These are phyloP conservation scores for Columbina picui DNA, from an alignment of 2,113 vertebrate species.

Conservation along the genomic window DNA sequence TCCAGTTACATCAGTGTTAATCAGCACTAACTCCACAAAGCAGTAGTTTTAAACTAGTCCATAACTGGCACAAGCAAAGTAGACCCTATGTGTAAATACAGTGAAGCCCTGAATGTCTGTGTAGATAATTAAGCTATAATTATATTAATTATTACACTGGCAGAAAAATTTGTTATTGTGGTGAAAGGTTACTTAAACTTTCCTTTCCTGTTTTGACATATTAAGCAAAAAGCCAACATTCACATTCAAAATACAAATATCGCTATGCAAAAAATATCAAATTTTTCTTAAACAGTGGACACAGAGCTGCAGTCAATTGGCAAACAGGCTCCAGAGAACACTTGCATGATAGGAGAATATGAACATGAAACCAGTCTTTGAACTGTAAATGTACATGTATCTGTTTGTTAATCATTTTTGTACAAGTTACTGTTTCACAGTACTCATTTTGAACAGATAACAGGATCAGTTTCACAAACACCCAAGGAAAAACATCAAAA, in stretches of 20 bases:
- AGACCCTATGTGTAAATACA: background rate
- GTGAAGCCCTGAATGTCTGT: background rate
- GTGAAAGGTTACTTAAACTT: conserved; percentile 21
- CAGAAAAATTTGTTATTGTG: background rate
- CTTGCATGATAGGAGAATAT: background rate
- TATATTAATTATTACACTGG: background rate
- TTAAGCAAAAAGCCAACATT: background rate
- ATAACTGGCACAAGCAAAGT: background rate
- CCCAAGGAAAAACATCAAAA: background rate
- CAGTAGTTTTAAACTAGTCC: background rate
- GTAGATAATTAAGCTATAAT: conserved; percentile 29
- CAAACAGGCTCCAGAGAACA: background rate
- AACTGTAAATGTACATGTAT: background rate
- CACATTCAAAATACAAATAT: conserved; percentile 11
- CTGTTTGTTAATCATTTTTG: background rate
- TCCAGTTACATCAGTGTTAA: background rate
- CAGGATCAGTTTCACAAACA: background rate
- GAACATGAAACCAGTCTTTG: background rate
- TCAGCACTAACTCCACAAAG: background rate
- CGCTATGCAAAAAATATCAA: background rate
- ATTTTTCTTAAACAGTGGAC: background rate
- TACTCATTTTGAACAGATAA: background rate
- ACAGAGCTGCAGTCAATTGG: background rate
- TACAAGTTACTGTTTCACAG: background rate
- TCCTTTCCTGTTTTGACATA: conserved; percentile 33